Evolutionary conservation across 2,797 vertebrate genomes (phyloP).

Genomic region (Mus minutoides): DNA sequence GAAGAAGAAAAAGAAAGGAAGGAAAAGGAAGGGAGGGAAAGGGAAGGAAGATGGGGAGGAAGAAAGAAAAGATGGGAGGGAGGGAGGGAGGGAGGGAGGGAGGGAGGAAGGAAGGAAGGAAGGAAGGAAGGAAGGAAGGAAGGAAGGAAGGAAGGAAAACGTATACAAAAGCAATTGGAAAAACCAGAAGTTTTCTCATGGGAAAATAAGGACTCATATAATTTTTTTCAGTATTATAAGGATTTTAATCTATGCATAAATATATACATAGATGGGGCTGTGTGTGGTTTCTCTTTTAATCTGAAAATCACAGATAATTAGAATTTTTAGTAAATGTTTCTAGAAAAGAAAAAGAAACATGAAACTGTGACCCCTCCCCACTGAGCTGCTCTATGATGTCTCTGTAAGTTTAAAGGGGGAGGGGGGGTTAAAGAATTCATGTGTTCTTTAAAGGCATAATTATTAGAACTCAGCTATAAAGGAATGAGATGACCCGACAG

Average conservation of each 20-base stretch:
- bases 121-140: background rate
- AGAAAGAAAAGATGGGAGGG: no score
- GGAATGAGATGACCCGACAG: background rate
- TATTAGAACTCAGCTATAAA: background rate
- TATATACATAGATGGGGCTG: background rate
- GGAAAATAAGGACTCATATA: background rate
- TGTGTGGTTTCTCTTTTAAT: background rate
- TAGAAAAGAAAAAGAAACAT: background rate
- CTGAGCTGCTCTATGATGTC: background rate
- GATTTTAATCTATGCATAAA: background rate
- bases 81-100: fast-evolving
- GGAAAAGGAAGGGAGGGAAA: fast-evolving
- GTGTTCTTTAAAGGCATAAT: background rate
- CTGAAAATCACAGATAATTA: background rate
- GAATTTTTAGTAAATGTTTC: background rate
- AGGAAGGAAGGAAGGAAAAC: background rate
- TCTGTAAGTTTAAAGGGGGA: background rate
- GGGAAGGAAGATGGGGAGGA: fast-evolving
- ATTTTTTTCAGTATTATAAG: background rate
- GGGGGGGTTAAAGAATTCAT: background rate
- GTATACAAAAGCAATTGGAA: background rate
- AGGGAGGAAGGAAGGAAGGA: fast-evolving
- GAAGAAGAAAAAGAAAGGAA: fast-evolving
- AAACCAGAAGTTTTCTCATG: background rate
- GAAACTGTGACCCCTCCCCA: background rate